A percentile compares a stretch with the other conserved stretches of the same genome.
Evolutionary conservation across 1,140 invertebrate genomes (phyloP).

Genomic region (Zaprionus camerounensis): DNA sequence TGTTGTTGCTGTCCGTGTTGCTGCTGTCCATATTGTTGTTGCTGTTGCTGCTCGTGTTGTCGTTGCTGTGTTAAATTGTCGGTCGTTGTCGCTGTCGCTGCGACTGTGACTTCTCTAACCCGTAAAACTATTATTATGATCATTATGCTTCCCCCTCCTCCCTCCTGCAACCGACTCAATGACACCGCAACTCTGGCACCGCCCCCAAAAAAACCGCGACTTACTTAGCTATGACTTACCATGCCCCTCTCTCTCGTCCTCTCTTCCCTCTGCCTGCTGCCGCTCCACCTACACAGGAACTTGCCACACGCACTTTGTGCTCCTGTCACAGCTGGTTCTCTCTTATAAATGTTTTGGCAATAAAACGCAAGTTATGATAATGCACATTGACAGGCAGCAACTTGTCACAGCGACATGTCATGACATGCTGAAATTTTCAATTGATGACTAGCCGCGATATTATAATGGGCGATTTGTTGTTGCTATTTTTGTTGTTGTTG

Average conservation of each 20-base stretch:
- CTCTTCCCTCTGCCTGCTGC: neutral
- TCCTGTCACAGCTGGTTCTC: slow-evolving; percentile 25
- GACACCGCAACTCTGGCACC: slow-evolving; percentile 37
- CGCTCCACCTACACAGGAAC: slow-evolving; percentile 21
- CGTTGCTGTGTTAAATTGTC: slow-evolving; percentile 63
- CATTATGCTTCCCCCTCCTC: slow-evolving; percentile 52
- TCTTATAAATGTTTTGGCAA: slow-evolving; percentile 80
- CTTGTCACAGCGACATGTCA: slow-evolving; percentile 47
- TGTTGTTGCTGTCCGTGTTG: neutral
- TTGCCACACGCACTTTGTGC: slow-evolving; percentile 73
- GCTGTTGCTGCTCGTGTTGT: slow-evolving; percentile 49
- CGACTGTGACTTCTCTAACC: slow-evolving; percentile 80
- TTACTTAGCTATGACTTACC: neutral
- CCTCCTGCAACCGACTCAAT: neutral
- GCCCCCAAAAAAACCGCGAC: slow-evolving; percentile 8
- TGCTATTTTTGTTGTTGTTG: no score
- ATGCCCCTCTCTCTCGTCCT: neutral
- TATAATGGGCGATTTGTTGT: slow-evolving; percentile 51
- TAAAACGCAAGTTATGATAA: slow-evolving; percentile 80
- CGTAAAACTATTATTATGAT: slow-evolving; percentile 80
- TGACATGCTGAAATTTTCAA: slow-evolving; percentile 51
- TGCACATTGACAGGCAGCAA: slow-evolving; percentile 71
- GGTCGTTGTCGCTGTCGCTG: slow-evolving; percentile 69
- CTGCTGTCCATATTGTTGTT: slow-evolving; percentile 21
- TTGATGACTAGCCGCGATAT: slow-evolving; percentile 48